Evolutionary conservation across 2,113 vertebrate species (phyloP).

Genomic region (Barbus barbus): DNA sequence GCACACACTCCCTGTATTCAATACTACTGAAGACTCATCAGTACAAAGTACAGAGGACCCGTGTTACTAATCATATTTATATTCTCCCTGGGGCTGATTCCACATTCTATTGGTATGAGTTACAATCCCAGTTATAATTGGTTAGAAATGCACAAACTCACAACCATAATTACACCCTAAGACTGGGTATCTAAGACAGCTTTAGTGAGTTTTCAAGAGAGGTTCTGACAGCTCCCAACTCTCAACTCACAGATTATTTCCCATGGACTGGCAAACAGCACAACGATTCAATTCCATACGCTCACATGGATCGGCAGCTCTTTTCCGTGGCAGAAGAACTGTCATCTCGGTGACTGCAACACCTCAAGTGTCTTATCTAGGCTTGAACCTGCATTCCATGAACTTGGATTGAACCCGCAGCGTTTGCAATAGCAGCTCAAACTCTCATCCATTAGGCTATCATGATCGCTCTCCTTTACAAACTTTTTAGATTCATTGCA

Average conservation of each 20-base stretch:
- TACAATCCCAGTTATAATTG: slow-evolving; percentile 11
- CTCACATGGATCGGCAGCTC: neutral
- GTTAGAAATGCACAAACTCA: slow-evolving; percentile 23
- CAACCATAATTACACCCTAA: neutral
- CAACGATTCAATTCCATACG: slow-evolving; percentile 23
- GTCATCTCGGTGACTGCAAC: neutral
- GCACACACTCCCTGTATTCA: neutral
- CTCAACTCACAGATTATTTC: slow-evolving; percentile 28
- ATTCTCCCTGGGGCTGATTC: slow-evolving; percentile 9
- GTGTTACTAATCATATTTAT: slow-evolving; percentile 6
- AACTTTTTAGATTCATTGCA: neutral
- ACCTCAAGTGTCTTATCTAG: slow-evolving; percentile 33
- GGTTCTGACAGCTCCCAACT: slow-evolving; percentile 13
- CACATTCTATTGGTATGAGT: neutral
- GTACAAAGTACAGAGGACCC: neutral
- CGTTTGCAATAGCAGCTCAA: neutral
- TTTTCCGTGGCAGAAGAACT: slow-evolving; percentile 4
- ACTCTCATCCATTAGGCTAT: slow-evolving; percentile 6
- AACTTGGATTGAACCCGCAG: slow-evolving; percentile 23
- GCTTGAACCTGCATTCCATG: slow-evolving; percentile 35
- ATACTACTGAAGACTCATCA: neutral
- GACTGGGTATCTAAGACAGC: slow-evolving; percentile 16
- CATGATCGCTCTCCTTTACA: neutral
- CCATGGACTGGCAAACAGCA: slow-evolving; percentile 28
- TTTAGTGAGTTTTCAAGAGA: slow-evolving; percentile 14